Evolutionary conservation across 2,888 invertebrate species (phyloP).

Genomic region (Cantharis nigra): DNA sequence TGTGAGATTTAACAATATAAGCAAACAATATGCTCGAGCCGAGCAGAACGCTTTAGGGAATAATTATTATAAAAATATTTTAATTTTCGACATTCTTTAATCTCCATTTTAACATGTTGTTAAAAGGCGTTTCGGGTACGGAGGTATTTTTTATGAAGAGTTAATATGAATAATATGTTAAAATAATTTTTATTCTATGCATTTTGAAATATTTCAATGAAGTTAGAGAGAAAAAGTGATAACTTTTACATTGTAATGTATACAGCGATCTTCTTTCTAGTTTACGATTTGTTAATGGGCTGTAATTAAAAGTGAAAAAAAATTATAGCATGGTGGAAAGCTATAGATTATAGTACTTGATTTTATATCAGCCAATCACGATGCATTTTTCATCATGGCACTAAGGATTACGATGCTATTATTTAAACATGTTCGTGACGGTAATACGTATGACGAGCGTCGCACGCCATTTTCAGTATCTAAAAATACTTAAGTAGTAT

Average conservation of each 20-base stretch:
- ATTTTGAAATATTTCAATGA: too few relatives aligned
- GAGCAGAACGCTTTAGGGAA: too few relatives aligned
- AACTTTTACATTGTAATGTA: not conserved
- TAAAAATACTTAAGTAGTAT: not conserved
- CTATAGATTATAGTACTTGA: slow-evolving; percentile 2
- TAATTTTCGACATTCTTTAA: too few relatives aligned
- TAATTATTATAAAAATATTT: too few relatives aligned
- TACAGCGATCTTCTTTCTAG: not conserved
- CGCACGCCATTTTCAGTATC: not conserved
- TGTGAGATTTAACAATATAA: too few relatives aligned
- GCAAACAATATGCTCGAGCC: too few relatives aligned
- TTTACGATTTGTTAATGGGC: not conserved
- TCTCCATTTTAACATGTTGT: too few relatives aligned
- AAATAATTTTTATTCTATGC: too few relatives aligned
- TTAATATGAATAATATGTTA: too few relatives aligned
- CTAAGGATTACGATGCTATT: slow-evolving; percentile 4
- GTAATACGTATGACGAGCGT: slow-evolving; percentile 1
- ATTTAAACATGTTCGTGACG: slow-evolving; percentile 4
- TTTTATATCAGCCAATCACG: slow-evolving; percentile 4
- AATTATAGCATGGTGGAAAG: slow-evolving; percentile 3
- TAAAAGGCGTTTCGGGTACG: too few relatives aligned
- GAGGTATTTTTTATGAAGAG: too few relatives aligned
- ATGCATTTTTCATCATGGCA: slow-evolving; percentile 4
- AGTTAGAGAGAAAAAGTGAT: not conserved
- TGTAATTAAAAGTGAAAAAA: not conserved